Conservation (phyloP, 2,797 vertebrate genomes). For the Pseudotriccus pelzelni region DNA sequence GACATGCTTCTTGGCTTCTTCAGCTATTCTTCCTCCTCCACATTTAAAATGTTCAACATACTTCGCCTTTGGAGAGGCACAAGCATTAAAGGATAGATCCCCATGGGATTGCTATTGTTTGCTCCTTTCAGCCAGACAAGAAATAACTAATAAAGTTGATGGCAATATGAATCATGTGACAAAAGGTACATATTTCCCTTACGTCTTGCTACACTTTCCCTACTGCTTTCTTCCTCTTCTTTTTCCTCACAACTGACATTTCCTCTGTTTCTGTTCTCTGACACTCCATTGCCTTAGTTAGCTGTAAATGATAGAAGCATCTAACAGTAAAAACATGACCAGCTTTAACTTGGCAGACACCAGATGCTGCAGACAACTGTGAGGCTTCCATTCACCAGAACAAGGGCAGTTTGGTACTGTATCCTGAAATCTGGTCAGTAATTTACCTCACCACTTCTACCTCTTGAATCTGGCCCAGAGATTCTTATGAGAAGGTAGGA, state of each 20-base stretch:
- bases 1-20: not conserved
- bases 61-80: not conserved
- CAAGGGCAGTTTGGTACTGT: not conserved
- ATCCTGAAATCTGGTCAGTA: not conserved
- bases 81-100: not conserved
- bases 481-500: not conserved
- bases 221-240: not conserved
- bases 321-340: not conserved
- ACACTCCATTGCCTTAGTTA: not conserved
- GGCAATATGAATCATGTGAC: not conserved
- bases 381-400: not conserved
- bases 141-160: not conserved
- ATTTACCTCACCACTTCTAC: not conserved
- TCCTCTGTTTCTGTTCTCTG: not conserved
- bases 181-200: not conserved
- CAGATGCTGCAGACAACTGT: not conserved
- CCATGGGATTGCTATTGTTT: rapidly evolving
- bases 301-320: not conserved
- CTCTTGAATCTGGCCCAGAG: not conserved
- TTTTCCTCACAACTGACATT: not conserved
- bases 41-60: not conserved
- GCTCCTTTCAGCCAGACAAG: not conserved
- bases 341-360: not conserved
- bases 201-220: not conserved
- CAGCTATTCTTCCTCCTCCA: not conserved